Percentiles rank a stretch among this genome's conserved stretches.
Conservation (phyloP, 2,888 invertebrate species). For the Keiferia lycopersicella region DNA sequence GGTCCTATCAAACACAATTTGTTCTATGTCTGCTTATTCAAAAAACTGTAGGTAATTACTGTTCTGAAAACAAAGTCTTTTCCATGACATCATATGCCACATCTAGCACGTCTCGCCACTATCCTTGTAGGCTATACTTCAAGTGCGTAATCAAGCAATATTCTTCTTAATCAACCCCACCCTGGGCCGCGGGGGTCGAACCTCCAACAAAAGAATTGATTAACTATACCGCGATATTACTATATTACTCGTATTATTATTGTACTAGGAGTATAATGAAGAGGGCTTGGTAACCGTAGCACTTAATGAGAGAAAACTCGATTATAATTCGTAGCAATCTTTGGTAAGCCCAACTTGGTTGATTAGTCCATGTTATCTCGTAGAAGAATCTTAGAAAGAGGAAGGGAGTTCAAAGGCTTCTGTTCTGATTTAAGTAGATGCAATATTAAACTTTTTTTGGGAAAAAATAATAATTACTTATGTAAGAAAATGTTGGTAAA, state of each 20-base stretch:
- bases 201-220: slow-evolving; percentile 81
- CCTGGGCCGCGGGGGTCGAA: slow-evolving; percentile 73
- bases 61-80: neutral
- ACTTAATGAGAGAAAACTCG: slow-evolving; percentile 80
- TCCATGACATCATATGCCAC: neutral
- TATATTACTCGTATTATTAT: slow-evolving; percentile 66
- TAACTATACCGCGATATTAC: slow-evolving; percentile 80
- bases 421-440: neutral
- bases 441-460: neutral
- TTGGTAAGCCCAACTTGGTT: slow-evolving; percentile 70
- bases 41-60: no score
- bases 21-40: no score
- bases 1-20: no score
- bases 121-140: slow-evolving; percentile 66
- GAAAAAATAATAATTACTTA: neutral
- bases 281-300: slow-evolving; percentile 78
- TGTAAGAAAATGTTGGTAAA: no score
- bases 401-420: neutral
- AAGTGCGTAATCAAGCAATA: slow-evolving; percentile 80
- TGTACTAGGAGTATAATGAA: slow-evolving; percentile 67
- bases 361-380: slow-evolving; percentile 51
- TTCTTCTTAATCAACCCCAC: slow-evolving; percentile 81
- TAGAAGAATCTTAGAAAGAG: slow-evolving; percentile 32
- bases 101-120: slow-evolving; percentile 9
- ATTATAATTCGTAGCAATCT: slow-evolving; percentile 80